Conservation (phyloP, 1,140 invertebrate genomes). For the Cydia strobilella region DNA sequence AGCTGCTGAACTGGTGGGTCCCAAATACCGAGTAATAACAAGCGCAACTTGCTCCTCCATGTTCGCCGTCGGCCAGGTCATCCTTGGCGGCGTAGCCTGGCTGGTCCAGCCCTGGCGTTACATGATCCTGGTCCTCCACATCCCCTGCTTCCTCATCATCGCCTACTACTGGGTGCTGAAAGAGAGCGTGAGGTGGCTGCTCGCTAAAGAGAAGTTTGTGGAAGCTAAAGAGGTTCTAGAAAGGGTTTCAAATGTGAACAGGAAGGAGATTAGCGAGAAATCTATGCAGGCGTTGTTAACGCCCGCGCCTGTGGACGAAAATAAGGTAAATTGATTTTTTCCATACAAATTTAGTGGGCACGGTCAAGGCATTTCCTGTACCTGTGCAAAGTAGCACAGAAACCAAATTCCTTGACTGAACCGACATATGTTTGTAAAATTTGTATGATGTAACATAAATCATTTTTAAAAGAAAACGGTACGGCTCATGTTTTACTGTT, state of each 20-base stretch:
- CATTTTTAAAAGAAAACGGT: too few species aligned
- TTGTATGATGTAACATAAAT: too few species aligned
- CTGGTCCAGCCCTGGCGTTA: constrained; percentile 86
- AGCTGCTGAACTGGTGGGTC: constrained; percentile 90
- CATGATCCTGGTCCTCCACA: constrained; percentile 84
- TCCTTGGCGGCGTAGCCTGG: constrained; percentile 85
- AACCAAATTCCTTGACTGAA: too few species aligned
- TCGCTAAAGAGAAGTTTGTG: constrained; percentile 84
- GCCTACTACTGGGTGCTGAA: constrained; percentile 82
- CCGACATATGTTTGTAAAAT: too few species aligned
- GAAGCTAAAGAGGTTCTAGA: constrained; percentile 83
- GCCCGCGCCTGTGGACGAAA: constrained; percentile 35
- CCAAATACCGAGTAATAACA: constrained; percentile 85
- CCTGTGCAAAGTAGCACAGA: too few species aligned
- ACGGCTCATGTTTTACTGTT: too few species aligned
- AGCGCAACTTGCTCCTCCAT: constrained; percentile 85
- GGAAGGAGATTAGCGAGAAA: constrained; percentile 80
- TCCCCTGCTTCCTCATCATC: constrained; percentile 84
- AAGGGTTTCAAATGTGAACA: constrained; percentile 85
- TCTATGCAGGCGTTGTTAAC: constrained; percentile 75
- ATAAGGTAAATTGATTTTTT: constrained; percentile 2
- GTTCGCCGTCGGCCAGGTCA: constrained; percentile 86
- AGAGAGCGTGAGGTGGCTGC: constrained; percentile 87
- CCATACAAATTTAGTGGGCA: too few species aligned
- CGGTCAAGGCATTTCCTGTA: too few species aligned